Base-by-base conservation (phyloP, 2,113 vertebrate genomes). In the Phainopepla nitens region DNA sequence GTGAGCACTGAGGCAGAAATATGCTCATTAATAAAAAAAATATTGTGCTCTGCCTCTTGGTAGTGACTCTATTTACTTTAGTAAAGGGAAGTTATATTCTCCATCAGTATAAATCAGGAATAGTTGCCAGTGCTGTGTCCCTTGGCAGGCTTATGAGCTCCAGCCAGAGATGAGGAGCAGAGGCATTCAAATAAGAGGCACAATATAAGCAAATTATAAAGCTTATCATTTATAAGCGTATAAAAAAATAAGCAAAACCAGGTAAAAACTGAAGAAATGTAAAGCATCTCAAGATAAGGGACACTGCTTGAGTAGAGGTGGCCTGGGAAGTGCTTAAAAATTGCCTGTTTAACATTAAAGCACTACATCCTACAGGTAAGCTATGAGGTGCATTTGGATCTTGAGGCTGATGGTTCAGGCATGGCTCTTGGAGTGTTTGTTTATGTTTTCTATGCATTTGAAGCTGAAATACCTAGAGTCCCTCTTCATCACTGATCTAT, bases 51-150 rank as follows among this genome's bases (percentile, higher is more conserved):
- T 83, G 71, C 42, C 50, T 94, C 68, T 87, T 64, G 41, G 44
- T 85, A 82, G 66, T 65, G n/a, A 36, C 54, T 95, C 50, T 95
- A 56, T 93, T 96, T 97, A 76, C 65, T 91, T 89, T 93, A 79
- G 36, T 79, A 56, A 91, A 79, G 62, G 47, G n/a, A 90, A 90
- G 53, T 89, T 91, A 68, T 51, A 50, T 62, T 89, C 81, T 91
- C 60, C 39, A 44, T 93, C 73, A 69, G 49, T 79, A 82, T 85
- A 76, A 93, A 92, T 93, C 65, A 23, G 88, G 36, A 82, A 33
- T 14, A 51, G 45, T 88, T 94, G 82, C 70, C 62, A 80, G 62
- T 33, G 41, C 70, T 82, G 41, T 68, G 50, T 85, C 61, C 57
- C 49, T 71, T 87, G 78, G 78, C 82, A 82, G 57, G 28, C 73